Conservation (phyloP, 2,797 vertebrate species). For the Florisuga fusca region DNA sequence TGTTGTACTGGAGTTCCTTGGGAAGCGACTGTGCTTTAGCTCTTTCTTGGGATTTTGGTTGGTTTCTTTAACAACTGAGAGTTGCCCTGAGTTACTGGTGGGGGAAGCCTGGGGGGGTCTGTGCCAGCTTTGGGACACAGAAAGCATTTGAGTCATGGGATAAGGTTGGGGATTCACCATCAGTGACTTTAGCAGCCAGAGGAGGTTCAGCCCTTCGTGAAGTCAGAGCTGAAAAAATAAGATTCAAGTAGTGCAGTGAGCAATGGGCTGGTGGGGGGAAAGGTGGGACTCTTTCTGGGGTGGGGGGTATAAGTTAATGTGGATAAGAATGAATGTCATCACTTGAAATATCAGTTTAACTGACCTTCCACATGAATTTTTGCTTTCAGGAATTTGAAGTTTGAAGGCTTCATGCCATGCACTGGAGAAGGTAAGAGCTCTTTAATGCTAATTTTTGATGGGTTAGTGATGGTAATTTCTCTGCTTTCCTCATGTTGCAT, state of each 20-base stretch:
- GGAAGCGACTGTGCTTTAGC: background rate
- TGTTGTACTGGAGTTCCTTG: background rate
- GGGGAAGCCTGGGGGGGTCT: background rate
- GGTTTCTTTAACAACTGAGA: background rate
- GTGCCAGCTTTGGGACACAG: background rate
- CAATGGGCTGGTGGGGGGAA: background rate
- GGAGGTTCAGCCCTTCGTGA: background rate
- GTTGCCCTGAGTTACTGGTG: background rate
- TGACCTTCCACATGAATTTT: background rate
- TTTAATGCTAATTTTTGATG: background rate
- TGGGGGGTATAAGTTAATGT: background rate
- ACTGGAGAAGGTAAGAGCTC: constrained; percentile 46
- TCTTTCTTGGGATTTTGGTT: background rate
- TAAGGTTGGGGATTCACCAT: background rate
- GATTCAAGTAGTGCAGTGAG: background rate
- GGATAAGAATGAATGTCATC: background rate
- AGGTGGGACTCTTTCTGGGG: background rate
- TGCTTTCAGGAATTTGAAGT: constrained; percentile 44
- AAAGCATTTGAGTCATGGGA: background rate
- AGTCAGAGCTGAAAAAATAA: background rate
- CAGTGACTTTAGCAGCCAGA: background rate
- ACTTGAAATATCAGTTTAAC: background rate
- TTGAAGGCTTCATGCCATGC: constrained; percentile 11
- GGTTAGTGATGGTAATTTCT: background rate
- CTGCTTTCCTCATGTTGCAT: background rate